phyloP scores from a whole-genome alignment of 2,113 vertebrate species.

The Ornithorhynchus anatinus region DNA sequence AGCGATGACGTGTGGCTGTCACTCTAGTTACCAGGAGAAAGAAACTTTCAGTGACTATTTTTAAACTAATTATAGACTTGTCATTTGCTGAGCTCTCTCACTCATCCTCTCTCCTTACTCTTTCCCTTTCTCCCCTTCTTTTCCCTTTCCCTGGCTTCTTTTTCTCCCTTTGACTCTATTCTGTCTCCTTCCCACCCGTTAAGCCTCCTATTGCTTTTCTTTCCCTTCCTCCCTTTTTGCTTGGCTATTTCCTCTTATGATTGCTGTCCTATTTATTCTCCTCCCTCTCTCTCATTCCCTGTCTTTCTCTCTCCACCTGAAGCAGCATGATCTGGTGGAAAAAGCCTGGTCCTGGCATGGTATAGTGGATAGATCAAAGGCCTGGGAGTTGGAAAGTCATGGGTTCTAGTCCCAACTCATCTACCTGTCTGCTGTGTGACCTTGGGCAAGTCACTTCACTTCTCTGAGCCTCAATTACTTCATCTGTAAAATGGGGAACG shows the following conservation, averaged over 20 bases:
- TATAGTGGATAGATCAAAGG: too few species aligned
- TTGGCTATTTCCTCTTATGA: background rate
- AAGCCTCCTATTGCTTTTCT: background rate
- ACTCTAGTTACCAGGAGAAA: conserved; percentile 33
- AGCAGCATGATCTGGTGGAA: too few species aligned
- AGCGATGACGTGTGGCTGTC: background rate
- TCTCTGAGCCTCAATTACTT: too few species aligned
- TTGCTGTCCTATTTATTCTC: too few species aligned
- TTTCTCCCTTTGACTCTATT: background rate
- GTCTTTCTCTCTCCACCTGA: background rate
- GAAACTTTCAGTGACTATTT: conserved; percentile 44
- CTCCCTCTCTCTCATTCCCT: background rate
- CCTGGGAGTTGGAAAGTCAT: too few species aligned
- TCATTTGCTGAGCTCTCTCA: conserved; percentile 44
- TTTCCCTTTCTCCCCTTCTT: background rate
- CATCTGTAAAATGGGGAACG: too few species aligned
- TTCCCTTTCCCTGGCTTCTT: background rate
- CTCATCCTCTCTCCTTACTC: background rate
- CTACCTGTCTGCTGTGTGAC: too few species aligned
- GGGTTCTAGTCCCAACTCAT: too few species aligned
- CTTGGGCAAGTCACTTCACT: too few species aligned
- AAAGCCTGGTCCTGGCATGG: too few species aligned
- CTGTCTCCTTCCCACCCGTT: background rate
- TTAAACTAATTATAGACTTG: conserved; percentile 53
- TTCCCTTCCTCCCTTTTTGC: background rate